A percentile compares a stretch with the other conserved stretches of the same genome.
These are phyloP conservation scores for Noctua pronuba DNA, from an alignment of 2,888 invertebrate genomes.

Conservation along the genomic window DNA sequence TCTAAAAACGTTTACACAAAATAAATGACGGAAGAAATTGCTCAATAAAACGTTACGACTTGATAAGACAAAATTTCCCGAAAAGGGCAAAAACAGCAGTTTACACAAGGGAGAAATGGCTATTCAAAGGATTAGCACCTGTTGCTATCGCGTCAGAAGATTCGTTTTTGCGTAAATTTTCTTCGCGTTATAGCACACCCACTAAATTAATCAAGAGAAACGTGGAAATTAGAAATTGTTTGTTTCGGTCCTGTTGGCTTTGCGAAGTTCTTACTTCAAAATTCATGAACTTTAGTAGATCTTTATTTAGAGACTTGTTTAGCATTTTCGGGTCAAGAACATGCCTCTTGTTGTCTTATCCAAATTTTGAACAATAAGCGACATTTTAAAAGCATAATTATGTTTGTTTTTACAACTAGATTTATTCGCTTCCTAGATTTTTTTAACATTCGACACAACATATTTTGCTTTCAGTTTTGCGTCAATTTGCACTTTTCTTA, in stretches of 20 bases:
- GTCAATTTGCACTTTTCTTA: not conserved
- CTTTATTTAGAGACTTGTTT: constrained; percentile 17
- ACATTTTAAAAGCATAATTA: not conserved
- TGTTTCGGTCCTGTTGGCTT: constrained; percentile 29
- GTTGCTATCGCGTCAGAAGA: constrained; percentile 40
- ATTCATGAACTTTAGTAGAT: constrained; percentile 33
- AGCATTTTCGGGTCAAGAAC: constrained; percentile 3
- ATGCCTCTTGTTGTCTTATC: not conserved
- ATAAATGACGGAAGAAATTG: constrained; percentile 55
- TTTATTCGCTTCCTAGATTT: not conserved
- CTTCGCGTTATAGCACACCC: constrained; percentile 2
- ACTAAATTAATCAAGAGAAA: constrained; percentile 35
- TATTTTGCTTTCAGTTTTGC: not conserved
- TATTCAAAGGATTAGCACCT: constrained; percentile 59
- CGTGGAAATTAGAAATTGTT: constrained; percentile 38
- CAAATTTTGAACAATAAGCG: not conserved
- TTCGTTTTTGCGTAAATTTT: constrained; percentile 46
- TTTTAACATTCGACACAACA: not conserved
- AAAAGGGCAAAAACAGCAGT: constrained; percentile 38
- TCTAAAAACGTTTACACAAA: constrained; percentile 33
- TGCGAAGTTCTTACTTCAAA: constrained; percentile 22
- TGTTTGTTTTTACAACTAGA: not conserved
- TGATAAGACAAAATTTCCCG: constrained; percentile 56
- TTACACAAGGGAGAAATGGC: constrained; percentile 32
- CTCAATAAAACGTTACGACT: constrained; percentile 58